Conservation (phyloP, 2,113 vertebrate species). For the Capreolus pygargus region DNA sequence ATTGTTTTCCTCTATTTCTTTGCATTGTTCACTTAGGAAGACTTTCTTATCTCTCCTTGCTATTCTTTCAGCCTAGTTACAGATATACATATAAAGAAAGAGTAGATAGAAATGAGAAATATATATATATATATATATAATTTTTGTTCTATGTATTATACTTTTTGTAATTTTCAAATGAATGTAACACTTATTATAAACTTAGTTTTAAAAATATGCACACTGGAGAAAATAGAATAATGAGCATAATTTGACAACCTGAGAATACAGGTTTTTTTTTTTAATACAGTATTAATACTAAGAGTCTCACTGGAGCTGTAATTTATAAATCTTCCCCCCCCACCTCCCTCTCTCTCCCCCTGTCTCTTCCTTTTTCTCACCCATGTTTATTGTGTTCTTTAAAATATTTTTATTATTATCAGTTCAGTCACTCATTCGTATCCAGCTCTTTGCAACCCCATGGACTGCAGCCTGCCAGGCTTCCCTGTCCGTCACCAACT, state of each 20-base stretch:
- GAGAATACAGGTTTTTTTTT: background rate
- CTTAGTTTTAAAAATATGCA: background rate
- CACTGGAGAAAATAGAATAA: background rate
- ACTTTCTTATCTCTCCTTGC: too few species aligned
- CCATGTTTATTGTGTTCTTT: background rate
- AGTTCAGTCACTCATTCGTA: background rate
- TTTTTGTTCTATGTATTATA: background rate
- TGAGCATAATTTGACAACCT: background rate
- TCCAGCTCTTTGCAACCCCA: background rate
- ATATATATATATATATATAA: background rate
- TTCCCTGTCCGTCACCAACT: background rate
- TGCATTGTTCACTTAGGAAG: too few species aligned
- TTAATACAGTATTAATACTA: background rate
- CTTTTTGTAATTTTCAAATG: background rate
- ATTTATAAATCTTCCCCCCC: background rate
- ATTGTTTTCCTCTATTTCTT: too few species aligned
- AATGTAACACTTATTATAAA: background rate
- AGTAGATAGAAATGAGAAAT: background rate
- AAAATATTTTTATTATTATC: background rate
- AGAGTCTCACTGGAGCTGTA: background rate
- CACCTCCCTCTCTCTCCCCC: background rate
- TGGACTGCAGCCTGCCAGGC: background rate
- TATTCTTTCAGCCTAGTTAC: background rate
- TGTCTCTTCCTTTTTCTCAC: background rate
- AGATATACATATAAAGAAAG: background rate